Evolutionary conservation across 2,113 vertebrate genomes (phyloP).

Genomic region (Eulacestoma nigropectus): DNA sequence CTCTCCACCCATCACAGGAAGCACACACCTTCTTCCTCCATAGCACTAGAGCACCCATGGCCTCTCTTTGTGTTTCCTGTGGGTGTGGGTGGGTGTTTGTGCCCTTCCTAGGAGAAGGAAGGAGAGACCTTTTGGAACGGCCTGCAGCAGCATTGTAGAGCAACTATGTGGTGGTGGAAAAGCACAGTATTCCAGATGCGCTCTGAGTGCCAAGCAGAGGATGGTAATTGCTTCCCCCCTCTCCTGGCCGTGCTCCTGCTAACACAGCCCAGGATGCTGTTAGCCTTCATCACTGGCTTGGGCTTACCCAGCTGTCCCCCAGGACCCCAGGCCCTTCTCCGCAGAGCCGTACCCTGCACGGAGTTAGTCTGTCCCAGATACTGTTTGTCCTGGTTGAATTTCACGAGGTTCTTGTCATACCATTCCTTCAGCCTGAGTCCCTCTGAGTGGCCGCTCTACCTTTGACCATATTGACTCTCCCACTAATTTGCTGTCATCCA

Average conservation of each 20-base stretch:
- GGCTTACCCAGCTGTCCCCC: background rate
- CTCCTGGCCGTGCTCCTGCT: background rate
- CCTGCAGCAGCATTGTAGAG: background rate
- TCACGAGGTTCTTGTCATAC: background rate
- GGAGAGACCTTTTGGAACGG: background rate
- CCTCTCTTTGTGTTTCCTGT: background rate
- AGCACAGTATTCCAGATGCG: background rate
- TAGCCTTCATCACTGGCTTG: background rate
- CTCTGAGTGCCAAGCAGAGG: background rate
- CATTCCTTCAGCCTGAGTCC: background rate
- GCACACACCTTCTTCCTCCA: background rate
- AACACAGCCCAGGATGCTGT: background rate
- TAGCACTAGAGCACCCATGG: background rate
- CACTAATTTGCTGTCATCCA: background rate
- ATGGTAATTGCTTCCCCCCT: background rate
- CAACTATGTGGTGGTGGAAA: background rate
- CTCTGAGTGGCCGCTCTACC: background rate
- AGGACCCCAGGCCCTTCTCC: background rate
- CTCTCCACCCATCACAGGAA: background rate
- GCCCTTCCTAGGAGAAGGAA: background rate
- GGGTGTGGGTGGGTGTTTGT: background rate
- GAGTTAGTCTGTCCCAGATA: background rate
- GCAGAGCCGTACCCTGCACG: fast-evolving
- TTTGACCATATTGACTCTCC: background rate
- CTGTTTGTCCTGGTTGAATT: background rate